Evolutionary conservation across 1,140 invertebrate genomes (phyloP).

Genomic region (Drosophila punjabiensis): DNA sequence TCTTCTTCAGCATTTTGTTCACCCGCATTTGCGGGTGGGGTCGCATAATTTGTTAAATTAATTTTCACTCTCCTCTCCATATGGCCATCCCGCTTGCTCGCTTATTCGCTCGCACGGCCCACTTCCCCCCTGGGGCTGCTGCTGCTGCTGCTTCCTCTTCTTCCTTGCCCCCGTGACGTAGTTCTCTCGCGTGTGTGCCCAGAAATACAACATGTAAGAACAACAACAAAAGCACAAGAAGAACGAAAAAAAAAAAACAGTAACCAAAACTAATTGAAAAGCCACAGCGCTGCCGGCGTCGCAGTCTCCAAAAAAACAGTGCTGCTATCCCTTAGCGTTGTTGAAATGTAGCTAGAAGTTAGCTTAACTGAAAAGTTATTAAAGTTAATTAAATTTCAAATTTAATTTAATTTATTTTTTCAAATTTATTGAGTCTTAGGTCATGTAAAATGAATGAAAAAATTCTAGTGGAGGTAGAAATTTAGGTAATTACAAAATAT

Average conservation of each 20-base stretch:
- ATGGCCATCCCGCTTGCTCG: constrained; percentile 24
- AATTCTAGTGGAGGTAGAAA: background rate
- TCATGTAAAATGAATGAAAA: background rate
- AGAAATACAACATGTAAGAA: constrained; percentile 29
- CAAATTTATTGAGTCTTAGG: no score
- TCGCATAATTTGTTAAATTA: constrained; percentile 78
- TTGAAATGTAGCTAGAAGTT: background rate
- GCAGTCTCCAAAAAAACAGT: constrained; percentile 20
- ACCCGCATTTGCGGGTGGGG: constrained; percentile 54
- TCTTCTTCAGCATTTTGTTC: constrained; percentile 17
- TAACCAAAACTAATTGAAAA: constrained; percentile 72
- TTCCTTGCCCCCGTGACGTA: constrained; percentile 38
- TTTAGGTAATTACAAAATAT: background rate
- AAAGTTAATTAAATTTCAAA: background rate
- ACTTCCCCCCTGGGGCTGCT: constrained; percentile 2
- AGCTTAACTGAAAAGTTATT: background rate
- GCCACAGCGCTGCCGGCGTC: constrained; percentile 38
- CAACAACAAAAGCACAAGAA: constrained; percentile 1
- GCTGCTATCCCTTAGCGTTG: background rate
- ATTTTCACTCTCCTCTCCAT: constrained; percentile 60
- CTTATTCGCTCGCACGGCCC: constrained; percentile 7
- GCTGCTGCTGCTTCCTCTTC: constrained; percentile 16
- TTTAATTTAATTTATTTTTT: background rate
- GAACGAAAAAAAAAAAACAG: constrained; percentile 7
- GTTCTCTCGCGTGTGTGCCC: constrained; percentile 43